A percentile compares a stretch with the other conserved stretches of the same genome.
phyloP scores from a whole-genome alignment of 2,797 vertebrate species.

The Ciconia nigra region DNA sequence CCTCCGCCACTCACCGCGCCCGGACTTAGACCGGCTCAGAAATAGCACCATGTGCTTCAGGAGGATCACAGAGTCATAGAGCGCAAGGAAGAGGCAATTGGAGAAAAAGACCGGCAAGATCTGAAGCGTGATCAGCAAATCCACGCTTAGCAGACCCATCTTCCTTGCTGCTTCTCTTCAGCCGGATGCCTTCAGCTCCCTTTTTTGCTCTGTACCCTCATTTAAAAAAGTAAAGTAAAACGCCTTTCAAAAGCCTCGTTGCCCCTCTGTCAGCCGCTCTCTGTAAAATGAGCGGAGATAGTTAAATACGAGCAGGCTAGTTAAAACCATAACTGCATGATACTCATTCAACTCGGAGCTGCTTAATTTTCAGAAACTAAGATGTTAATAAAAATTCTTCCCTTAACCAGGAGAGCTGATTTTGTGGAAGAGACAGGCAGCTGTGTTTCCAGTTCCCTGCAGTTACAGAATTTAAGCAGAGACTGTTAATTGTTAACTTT shows the following conservation, averaged over 20 bases:
- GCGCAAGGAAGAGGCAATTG: constrained; percentile 94
- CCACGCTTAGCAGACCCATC: constrained; percentile 91
- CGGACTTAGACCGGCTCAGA: constrained; percentile 83
- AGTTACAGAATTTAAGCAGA: constrained; percentile 75
- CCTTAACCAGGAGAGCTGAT: constrained; percentile 72
- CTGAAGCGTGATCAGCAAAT: constrained; percentile 93
- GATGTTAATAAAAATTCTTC: constrained; percentile 64
- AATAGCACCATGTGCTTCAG: constrained; percentile 90
- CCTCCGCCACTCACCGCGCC: constrained; percentile 87
- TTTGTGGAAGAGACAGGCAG: constrained; percentile 69
- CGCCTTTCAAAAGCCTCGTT: constrained; percentile 29
- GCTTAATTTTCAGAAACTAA: constrained; percentile 67
- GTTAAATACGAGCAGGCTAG: constrained; percentile 57
- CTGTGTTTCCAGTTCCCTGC: constrained; percentile 73
- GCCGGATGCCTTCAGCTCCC: constrained; percentile 48
- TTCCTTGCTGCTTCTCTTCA: constrained; percentile 64
- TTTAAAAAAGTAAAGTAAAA: constrained; percentile 57
- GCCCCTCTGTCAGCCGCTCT: neutral
- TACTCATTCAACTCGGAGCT: constrained; percentile 64
- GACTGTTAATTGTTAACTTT: constrained; percentile 72
- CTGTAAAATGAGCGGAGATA: constrained; percentile 33
- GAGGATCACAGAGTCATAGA: constrained; percentile 95
- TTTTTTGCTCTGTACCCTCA: constrained; percentile 63
- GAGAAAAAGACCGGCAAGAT: constrained; percentile 97
- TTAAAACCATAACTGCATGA: constrained; percentile 60